phyloP scores from a whole-genome alignment of 2,888 invertebrate genomes.

The Drosophila prostipennis region DNA sequence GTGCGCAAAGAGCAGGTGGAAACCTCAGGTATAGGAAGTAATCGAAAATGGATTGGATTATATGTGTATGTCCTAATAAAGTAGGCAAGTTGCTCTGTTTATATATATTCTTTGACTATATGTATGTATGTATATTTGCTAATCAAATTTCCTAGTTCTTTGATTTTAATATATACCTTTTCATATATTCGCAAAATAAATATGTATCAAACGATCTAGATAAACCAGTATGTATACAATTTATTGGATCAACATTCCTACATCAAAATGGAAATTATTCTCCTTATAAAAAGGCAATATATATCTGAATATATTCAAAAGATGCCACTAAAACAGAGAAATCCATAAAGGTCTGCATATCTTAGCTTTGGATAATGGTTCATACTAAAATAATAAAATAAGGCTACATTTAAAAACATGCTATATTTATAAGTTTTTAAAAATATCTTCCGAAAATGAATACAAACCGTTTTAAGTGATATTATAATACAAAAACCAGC shows the following conservation, averaged over 20 bases:
- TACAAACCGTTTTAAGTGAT: no score
- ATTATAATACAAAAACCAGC: no score
- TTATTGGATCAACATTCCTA: not conserved
- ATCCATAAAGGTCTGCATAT: not conserved
- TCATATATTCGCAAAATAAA: not conserved
- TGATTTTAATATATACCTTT: not conserved
- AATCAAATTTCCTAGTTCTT: not conserved
- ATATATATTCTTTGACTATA: not conserved
- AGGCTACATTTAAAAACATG: not conserved
- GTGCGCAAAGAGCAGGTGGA: slow-evolving; percentile 50
- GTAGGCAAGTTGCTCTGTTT: not conserved
- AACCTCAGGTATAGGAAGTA: slow-evolving; percentile 27
- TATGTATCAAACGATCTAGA: not conserved
- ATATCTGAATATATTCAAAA: not conserved
- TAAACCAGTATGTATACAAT: slow-evolving; percentile 1
- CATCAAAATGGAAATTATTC: not conserved
- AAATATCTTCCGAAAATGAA: no score
- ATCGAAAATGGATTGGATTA: slow-evolving; percentile 1
- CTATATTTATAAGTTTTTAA: no score
- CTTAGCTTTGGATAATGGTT: not conserved
- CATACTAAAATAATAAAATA: not conserved
- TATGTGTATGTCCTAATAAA: not conserved
- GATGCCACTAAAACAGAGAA: not conserved
- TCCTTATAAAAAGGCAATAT: not conserved
- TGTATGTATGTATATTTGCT: not conserved